Conservation (phyloP, 2,113 vertebrate species). For the human region DNA sequence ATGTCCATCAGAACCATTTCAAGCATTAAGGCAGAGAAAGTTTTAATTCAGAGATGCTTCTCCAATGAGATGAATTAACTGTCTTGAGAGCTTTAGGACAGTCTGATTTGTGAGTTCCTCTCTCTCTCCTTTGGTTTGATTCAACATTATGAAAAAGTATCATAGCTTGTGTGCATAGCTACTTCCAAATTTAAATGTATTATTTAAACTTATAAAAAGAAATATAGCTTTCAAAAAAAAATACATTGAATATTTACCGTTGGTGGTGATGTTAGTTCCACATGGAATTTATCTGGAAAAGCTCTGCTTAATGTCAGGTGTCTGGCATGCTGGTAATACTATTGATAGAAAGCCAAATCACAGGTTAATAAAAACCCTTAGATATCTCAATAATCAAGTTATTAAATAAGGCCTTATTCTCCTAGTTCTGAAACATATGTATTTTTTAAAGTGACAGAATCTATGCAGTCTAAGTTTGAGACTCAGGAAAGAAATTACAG, state of each 20-base stretch:
- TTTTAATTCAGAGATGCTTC: neutral
- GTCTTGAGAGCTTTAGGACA: neutral
- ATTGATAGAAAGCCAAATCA: slow-evolving; percentile 56
- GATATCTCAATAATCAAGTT: neutral
- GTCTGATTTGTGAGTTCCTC: neutral
- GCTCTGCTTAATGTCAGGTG: slow-evolving; percentile 92
- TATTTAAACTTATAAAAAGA: neutral
- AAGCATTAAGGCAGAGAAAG: neutral
- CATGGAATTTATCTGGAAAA: slow-evolving; percentile 95
- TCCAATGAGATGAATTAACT: neutral
- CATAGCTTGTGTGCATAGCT: neutral
- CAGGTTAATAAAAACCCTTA: neutral
- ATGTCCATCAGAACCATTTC: neutral
- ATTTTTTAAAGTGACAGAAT: neutral
- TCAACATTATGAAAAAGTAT: neutral
- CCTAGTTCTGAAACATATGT: neutral
- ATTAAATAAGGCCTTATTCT: neutral
- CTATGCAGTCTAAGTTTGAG: neutral
- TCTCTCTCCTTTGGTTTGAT: neutral
- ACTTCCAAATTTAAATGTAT: neutral
- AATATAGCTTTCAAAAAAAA: slow-evolving; percentile 14
- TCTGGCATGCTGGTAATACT: slow-evolving; percentile 95
- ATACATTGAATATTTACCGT: slow-evolving; percentile 83
- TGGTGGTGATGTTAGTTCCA: slow-evolving; percentile 87
- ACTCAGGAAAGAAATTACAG: neutral